Evolutionary conservation across 2,888 invertebrate genomes (phyloP).

Genomic region (Aphidius colemani): DNA sequence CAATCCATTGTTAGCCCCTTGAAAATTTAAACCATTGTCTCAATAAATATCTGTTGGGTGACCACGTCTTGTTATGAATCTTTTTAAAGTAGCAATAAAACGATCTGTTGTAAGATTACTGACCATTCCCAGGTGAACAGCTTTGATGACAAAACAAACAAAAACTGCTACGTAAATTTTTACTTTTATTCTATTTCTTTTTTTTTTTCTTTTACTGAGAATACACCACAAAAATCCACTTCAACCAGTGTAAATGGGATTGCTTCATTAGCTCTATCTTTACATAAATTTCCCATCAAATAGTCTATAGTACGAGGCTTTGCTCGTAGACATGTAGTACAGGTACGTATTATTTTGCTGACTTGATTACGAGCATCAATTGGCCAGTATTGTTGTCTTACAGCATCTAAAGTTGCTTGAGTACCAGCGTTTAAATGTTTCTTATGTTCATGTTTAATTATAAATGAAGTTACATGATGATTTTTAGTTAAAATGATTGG

Average conservation of each 20-base stretch:
- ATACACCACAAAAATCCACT: too few relatives aligned
- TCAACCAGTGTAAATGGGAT: too few relatives aligned
- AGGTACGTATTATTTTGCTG: too few relatives aligned
- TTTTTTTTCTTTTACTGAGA: neutral
- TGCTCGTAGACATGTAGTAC: too few relatives aligned
- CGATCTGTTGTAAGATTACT: conserved; percentile 1
- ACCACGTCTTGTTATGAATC: neutral
- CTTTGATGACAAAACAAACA: neutral
- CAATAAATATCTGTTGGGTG: neutral
- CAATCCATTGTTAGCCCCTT: neutral
- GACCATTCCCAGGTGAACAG: neutral
- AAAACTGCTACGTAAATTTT: neutral
- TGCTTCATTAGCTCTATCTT: too few relatives aligned
- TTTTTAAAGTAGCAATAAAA: neutral
- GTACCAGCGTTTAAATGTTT: too few relatives aligned
- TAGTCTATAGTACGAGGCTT: too few relatives aligned
- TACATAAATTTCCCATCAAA: too few relatives aligned
- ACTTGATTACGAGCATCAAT: too few relatives aligned
- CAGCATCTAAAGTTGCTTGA: too few relatives aligned
- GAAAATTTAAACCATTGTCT: conserved; percentile 6
- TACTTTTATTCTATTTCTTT: neutral
- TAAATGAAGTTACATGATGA: conserved; percentile 27
- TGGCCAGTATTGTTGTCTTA: too few relatives aligned
- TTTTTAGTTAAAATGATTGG: conserved; percentile 21
- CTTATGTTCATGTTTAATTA: conserved; percentile 35